phyloP scores from a whole-genome alignment of 2,797 vertebrate species.

The Brachyalestes nurse region DNA sequence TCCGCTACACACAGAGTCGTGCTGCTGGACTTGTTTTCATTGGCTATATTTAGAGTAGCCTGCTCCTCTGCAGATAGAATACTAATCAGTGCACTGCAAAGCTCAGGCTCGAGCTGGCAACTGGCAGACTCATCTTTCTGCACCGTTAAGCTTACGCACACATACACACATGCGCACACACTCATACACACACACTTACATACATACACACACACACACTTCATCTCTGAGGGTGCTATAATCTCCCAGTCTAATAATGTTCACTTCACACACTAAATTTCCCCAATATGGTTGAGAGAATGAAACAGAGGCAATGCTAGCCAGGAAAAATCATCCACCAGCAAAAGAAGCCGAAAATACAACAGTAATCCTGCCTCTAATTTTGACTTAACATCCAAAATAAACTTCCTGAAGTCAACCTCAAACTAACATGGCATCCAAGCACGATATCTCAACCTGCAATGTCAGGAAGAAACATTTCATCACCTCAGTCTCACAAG shows the following conservation, averaged over 20 bases:
- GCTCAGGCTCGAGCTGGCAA: slow-evolving; percentile 55
- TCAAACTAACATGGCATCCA: not conserved
- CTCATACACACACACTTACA: slow-evolving; percentile 14
- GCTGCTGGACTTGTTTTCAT: slow-evolving; percentile 58
- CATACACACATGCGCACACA: slow-evolving; percentile 11
- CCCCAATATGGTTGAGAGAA: slow-evolving; percentile 34
- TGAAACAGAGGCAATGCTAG: slow-evolving; percentile 25
- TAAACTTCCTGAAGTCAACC: not conserved
- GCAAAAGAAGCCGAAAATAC: not conserved
- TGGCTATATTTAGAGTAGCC: slow-evolving; percentile 79
- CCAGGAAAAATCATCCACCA: not conserved
- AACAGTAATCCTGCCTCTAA: not conserved
- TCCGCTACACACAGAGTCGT: slow-evolving; percentile 45
- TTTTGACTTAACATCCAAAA: not conserved
- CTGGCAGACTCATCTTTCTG: slow-evolving; percentile 53
- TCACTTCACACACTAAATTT: slow-evolving; percentile 37
- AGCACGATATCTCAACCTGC: too few species aligned
- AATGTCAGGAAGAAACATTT: not conserved
- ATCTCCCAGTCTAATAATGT: slow-evolving; percentile 48
- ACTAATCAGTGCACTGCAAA: slow-evolving; percentile 76
- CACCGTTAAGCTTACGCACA: slow-evolving; percentile 49
- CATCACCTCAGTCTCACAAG: not conserved
- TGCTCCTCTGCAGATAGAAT: slow-evolving; percentile 75
- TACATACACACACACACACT: slow-evolving; percentile 13
- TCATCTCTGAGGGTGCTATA: slow-evolving; percentile 27